Evolutionary conservation across 2,797 vertebrate species (phyloP), one percentile per base, ranked within the genome.

Genomic region (Hoplostethus mediterraneus): DNA sequence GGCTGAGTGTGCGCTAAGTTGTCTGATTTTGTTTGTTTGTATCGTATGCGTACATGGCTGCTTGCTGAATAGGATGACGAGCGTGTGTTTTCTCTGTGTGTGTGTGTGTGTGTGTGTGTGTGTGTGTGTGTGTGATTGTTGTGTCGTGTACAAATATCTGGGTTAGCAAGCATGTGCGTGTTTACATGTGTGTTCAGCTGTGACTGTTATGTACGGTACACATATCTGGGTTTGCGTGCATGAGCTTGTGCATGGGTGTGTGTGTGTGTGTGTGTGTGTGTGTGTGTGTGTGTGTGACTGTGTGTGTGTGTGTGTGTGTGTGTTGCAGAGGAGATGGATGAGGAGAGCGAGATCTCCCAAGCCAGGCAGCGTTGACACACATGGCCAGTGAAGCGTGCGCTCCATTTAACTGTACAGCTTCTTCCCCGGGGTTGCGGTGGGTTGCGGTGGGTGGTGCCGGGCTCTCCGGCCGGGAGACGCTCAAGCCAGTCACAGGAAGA

Each of bases 321-420:
- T 62, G 57, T 52, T 78, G 49, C 10, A 4, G 61, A 49, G 71
- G 85, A 83, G 77, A 73, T 65, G 78, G 81, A 71, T 77, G 77
- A 79, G 82, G 63, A 79, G 67, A 79, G 81, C 56, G 28, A 81
- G 77, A 72, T 83, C 84, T 91, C 80, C 78, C 51, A 38, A 83
- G 80, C 83, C 67, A 48, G 73, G 70, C 79, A 38, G 71, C 78
- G 62, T 70, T 86, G 88, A 90, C 87, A 90, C 90, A 91, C 89
- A 89, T 90, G 90, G 79, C 73, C 87, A 80, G 81, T 71, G 83
- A 93, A 87, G 91, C 90, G 49, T 91, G 85, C 68, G 83, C 86
- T 89, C 90, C 81, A 90, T 90, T 91, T 92, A 89, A 89, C 87
- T 81, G 83, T 80, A 79, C 84, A 63, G 77, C 87, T 82, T 73